phyloP scores from a whole-genome alignment of 2,888 invertebrate genomes.

The Cartodere bifasciata region DNA sequence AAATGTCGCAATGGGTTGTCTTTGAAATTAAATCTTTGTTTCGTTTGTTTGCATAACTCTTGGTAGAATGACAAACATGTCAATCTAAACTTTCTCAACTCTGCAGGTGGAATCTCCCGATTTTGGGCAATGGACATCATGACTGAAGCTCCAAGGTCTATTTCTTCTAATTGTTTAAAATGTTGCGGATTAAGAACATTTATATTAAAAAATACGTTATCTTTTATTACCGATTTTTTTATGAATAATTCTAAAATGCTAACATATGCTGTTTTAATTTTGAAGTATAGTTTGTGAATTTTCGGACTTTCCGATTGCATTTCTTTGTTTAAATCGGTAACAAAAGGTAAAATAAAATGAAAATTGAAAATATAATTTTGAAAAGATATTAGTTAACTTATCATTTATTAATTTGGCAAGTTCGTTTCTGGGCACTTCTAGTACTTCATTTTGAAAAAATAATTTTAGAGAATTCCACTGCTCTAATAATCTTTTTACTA shows the following conservation, averaged over 20 bases:
- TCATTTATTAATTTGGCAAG: conserved; percentile 3
- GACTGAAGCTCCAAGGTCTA: conserved; percentile 2
- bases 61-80: conserved; percentile 5
- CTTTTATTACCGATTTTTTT: too few relatives aligned
- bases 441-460: neutral
- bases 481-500: neutral
- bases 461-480: conserved; percentile 1
- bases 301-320: conserved; percentile 2
- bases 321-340: conserved; percentile 3
- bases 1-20: conserved; percentile 2
- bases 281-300: conserved; percentile 2
- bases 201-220: too few relatives aligned
- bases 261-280: neutral
- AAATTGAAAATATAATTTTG: too few relatives aligned
- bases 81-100: conserved; percentile 4
- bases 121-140: neutral
- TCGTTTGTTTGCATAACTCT: conserved; percentile 6
- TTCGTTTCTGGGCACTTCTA: conserved; percentile 3
- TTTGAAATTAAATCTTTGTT: conserved; percentile 6
- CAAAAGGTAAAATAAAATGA: neutral
- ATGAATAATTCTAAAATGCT: conserved; percentile 5
- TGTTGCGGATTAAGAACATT: too few relatives aligned
- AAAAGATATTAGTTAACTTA: too few relatives aligned
- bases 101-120: neutral
- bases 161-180: conserved; percentile 3